Base-by-base conservation (phyloP, 1,140 invertebrate species). In the Drosophila bifasciata region DNA sequence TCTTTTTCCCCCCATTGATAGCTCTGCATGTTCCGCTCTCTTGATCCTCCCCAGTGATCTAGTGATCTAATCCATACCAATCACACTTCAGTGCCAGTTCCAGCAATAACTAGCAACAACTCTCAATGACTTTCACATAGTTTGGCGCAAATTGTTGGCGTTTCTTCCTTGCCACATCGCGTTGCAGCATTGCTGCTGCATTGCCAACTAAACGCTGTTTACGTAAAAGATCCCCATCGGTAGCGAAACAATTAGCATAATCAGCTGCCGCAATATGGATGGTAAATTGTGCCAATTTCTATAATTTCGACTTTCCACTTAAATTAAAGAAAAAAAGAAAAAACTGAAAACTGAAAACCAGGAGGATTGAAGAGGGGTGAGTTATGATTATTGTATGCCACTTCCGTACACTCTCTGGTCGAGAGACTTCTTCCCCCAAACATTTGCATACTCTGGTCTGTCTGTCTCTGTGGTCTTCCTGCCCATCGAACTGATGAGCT, bases 211-310 rank as follows among this genome's bases (percentile, higher is more conserved):
- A 36, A 36, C 32, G 32, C 32, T 46, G 49, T 86, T 85, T 85
- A 86, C 77, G 77, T 86, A 85, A 85, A 85, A 71, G 44, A 67
- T 17, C 17, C 51, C 32, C 32, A 36, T 13, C 11, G 32, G 9
- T 11, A 11, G 23, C 23, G 5, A 5, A 80, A 70, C 77, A 81
- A 85, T 85, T 85, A 81, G 64, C 83, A 86, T 85, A 85, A 85
- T 83, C 62, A 83, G 74, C 76, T 77, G 80, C 72, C 60, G 76
- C 63, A 80, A 85, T 85, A 85, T 85, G 62, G 63, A 58, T 68
- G 64, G 68, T 66, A 81, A 85, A 85, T 86, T 81, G 81, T 86
- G 74, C 69, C 78, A 86, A 85, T 85, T 86, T 71, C 48, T 58
- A 76, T 71, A 75, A 76, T 79, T 76, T 45, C 49, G 40, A 55